These are phyloP conservation scores for Acomys russatus DNA, from an alignment of 2,797 vertebrate genomes.

Conservation along the genomic window DNA sequence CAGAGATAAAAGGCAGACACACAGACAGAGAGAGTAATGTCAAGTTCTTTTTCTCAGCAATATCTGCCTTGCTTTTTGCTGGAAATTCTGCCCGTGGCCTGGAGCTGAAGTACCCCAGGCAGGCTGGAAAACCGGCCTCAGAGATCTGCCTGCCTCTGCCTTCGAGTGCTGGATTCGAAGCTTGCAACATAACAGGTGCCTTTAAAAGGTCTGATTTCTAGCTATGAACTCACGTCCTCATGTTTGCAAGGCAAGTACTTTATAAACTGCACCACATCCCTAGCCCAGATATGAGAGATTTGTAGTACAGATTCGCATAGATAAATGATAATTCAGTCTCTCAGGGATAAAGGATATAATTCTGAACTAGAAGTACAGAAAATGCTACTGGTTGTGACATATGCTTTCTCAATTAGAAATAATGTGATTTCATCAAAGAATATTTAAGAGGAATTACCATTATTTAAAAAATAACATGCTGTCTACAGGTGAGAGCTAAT, in stretches of 20 bases:
- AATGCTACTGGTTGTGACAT: not conserved
- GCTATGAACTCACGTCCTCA: not conserved
- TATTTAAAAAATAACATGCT: not conserved
- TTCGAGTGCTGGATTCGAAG: not conserved
- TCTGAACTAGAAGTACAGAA: not conserved
- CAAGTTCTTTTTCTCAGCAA: no score
- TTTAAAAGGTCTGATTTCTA: not conserved
- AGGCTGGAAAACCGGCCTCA: not conserved
- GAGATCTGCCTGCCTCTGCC: not conserved
- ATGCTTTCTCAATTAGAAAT: constrained; percentile 8
- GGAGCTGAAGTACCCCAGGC: not conserved
- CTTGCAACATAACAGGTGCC: not conserved
- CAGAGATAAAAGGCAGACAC: not conserved
- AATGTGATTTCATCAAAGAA: not conserved
- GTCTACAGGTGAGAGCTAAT: not conserved
- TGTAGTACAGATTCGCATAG: not conserved
- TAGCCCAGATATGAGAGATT: not conserved
- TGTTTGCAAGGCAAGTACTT: not conserved
- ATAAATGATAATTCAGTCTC: not conserved
- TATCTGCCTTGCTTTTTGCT: not conserved
- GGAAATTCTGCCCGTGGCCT: no score
- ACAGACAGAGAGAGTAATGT: not conserved
- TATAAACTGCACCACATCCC: not conserved
- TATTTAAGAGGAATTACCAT: constrained; percentile 9
- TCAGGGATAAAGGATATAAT: not conserved